These are phyloP conservation scores for Strigamia crassipes DNA, from an alignment of 2,888 invertebrate genomes.

Conservation along the genomic window DNA sequence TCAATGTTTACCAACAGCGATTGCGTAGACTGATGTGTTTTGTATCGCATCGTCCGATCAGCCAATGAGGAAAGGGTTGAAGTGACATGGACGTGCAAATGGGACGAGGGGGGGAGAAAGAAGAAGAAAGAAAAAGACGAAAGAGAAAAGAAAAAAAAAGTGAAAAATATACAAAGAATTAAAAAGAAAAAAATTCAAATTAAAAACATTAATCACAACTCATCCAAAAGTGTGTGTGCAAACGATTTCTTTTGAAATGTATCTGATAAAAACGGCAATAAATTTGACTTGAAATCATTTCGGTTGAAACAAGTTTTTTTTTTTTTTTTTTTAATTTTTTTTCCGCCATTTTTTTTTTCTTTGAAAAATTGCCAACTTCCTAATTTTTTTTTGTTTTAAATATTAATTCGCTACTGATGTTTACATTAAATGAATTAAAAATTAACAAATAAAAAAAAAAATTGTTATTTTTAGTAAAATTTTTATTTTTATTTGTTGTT, in stretches of 20 bases:
- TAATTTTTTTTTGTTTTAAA: too few species aligned
- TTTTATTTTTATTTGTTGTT: too few species aligned
- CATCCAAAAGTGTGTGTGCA: slow-evolving; percentile 18
- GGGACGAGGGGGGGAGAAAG: neutral
- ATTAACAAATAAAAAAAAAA: neutral
- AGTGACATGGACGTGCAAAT: neutral
- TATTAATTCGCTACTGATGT: neutral
- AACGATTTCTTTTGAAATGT: slow-evolving; percentile 33
- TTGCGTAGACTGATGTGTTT: slow-evolving; percentile 31
- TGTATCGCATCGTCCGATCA: slow-evolving; percentile 18
- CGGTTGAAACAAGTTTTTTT: slow-evolving; percentile 1
- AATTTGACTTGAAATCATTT: slow-evolving; percentile 33
- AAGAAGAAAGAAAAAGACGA: neutral
- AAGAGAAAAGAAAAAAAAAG: neutral
- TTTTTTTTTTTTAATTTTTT: neutral
- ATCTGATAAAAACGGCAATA: slow-evolving; percentile 33
- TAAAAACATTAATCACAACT: slow-evolving; percentile 36
- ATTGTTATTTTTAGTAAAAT: neutral
- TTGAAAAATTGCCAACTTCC: too few species aligned
- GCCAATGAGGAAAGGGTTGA: slow-evolving; percentile 18
- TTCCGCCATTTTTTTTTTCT: too few species aligned
- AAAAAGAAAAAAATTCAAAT: slow-evolving; percentile 8
- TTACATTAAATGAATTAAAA: neutral
- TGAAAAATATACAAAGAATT: slow-evolving; percentile 13
- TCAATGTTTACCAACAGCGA: slow-evolving; percentile 34